phyloP scores from a whole-genome alignment of 2,113 vertebrate species.

The Pipra filicauda region DNA sequence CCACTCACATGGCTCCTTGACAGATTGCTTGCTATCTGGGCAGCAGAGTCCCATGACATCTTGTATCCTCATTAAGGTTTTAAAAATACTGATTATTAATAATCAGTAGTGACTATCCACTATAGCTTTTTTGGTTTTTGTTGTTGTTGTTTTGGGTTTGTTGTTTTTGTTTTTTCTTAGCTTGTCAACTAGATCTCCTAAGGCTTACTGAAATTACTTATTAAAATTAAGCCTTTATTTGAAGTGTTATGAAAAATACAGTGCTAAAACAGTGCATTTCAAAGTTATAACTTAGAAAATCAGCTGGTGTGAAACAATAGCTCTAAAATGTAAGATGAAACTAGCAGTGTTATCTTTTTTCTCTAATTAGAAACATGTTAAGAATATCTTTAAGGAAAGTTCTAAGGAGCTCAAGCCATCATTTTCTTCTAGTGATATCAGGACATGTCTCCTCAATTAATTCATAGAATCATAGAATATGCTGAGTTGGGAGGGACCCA shows the following conservation, averaged over 20 bases:
- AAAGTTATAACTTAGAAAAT: neutral
- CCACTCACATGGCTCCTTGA: neutral
- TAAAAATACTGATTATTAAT: neutral
- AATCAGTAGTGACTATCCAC: neutral
- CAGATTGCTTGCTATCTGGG: neutral
- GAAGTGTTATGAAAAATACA: neutral
- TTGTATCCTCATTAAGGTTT: neutral
- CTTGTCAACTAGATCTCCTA: neutral
- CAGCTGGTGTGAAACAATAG: neutral
- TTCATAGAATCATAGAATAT: neutral
- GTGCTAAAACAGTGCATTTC: neutral
- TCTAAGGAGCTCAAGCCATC: neutral
- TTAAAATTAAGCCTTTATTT: neutral
- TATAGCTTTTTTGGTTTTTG: neutral
- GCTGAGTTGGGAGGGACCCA: neutral
- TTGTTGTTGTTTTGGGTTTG: neutral
- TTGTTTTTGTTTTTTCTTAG: neutral
- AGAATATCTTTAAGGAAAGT: slow-evolving; percentile 33
- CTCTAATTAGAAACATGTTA: slow-evolving; percentile 56
- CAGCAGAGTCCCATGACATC: neutral
- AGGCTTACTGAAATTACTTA: neutral
- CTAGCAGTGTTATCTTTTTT: neutral
- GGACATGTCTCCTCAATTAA: slow-evolving; percentile 46
- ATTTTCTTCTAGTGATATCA: slow-evolving; percentile 50
- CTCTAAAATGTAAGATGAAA: neutral